Percentiles rank a stretch among this genome's conserved stretches.
Conservation (phyloP, 2,797 vertebrate genomes). For the Aselliscus stoliczkanus region DNA sequence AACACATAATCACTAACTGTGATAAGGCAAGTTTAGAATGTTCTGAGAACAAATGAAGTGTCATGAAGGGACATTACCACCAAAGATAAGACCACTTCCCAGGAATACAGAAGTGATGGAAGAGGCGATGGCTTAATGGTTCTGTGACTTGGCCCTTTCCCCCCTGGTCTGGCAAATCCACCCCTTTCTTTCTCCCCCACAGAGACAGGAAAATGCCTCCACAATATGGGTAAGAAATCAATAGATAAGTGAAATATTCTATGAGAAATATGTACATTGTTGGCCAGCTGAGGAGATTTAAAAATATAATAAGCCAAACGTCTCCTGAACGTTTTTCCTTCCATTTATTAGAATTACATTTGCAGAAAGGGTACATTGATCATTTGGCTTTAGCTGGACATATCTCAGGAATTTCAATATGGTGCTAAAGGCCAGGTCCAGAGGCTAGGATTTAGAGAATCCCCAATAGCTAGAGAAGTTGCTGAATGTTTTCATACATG, state of each 20-base stretch:
- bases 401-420: conserved; percentile 14
- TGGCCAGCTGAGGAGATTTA: background rate
- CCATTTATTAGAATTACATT: background rate
- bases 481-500: background rate
- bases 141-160: background rate
- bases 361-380: background rate
- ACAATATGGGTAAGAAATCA: background rate
- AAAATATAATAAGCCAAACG: background rate
- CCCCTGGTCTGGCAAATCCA: background rate
- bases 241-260: background rate
- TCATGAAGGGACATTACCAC: background rate
- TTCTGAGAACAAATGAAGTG: background rate
- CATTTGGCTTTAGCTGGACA: background rate
- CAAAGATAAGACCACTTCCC: background rate
- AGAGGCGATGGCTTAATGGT: background rate
- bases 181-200: background rate
- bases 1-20: background rate
- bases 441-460: background rate
- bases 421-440: background rate
- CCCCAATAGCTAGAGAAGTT: background rate
- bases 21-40: background rate
- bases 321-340: background rate
- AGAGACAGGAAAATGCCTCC: background rate
- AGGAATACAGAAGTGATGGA: background rate
- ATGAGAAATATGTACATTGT: background rate